These are phyloP conservation scores for Thereva nobilitata DNA, from an alignment of 2,888 invertebrate species.

Conservation along the genomic window DNA sequence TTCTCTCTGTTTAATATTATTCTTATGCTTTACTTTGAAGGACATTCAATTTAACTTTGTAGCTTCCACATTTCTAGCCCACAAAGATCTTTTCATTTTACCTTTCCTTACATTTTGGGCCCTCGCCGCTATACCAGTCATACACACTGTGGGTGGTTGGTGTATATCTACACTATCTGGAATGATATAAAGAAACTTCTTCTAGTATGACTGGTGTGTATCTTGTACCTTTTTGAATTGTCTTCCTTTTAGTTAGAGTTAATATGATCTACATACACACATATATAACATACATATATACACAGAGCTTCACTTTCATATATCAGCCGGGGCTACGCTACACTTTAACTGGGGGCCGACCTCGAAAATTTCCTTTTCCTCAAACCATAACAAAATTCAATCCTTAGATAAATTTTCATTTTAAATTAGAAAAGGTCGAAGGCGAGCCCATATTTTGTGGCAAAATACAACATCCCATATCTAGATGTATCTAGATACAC, in stretches of 20 bases:
- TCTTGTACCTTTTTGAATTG: too few species aligned
- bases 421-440: slow-evolving; percentile 19
- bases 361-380: background rate
- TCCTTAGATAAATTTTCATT: slow-evolving; percentile 18
- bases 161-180: too few species aligned
- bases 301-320: too few species aligned
- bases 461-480: background rate
- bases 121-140: background rate
- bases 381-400: slow-evolving; percentile 1
- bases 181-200: too few species aligned
- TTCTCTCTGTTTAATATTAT: slow-evolving; percentile 3
- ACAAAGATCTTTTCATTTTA: background rate
- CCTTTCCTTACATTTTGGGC: background rate
- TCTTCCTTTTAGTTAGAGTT: too few species aligned
- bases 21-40: slow-evolving; percentile 12
- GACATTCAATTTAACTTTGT: slow-evolving; percentile 14
- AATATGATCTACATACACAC: too few species aligned
- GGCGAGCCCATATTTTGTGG: slow-evolving; percentile 12
- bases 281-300: too few species aligned
- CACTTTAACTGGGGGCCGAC: background rate
- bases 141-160: background rate
- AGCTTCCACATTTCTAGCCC: background rate
- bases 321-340: background rate
- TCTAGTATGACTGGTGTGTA: too few species aligned
- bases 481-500: too few species aligned